Conservation (phyloP, 2,113 vertebrate genomes). For the Terrapene triunguis region DNA sequence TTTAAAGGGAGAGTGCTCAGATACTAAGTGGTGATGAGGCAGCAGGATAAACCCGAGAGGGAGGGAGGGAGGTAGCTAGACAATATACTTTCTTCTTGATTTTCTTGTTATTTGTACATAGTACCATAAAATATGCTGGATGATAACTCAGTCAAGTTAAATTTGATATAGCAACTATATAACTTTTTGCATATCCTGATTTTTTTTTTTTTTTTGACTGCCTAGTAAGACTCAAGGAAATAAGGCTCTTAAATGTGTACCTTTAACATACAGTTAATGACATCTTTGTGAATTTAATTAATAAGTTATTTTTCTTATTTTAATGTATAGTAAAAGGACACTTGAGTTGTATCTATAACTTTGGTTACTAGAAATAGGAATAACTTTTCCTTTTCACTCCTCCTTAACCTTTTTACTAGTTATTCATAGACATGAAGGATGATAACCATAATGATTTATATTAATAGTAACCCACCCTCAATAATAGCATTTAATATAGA, state of each 20-base stretch:
- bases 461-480: background rate
- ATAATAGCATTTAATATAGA: background rate
- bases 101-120: background rate
- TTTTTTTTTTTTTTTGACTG: background rate
- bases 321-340: background rate
- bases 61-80: background rate
- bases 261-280: background rate
- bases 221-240: background rate
- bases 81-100: background rate
- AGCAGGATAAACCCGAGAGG: background rate
- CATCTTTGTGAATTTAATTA: background rate
- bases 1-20: background rate
- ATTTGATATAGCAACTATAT: background rate
- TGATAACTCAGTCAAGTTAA: background rate
- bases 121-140: background rate
- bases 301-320: background rate
- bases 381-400: rapidly evolving
- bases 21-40: background rate
- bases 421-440: background rate
- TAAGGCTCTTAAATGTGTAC: too few relatives aligned
- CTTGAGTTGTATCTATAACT: background rate
- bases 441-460: rapidly evolving
- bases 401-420: background rate
- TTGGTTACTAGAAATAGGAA: background rate
- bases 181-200: background rate